These are phyloP conservation scores for Coenonympha glycerion DNA, from an alignment of 2,888 invertebrate genomes.

Conservation along the genomic window DNA sequence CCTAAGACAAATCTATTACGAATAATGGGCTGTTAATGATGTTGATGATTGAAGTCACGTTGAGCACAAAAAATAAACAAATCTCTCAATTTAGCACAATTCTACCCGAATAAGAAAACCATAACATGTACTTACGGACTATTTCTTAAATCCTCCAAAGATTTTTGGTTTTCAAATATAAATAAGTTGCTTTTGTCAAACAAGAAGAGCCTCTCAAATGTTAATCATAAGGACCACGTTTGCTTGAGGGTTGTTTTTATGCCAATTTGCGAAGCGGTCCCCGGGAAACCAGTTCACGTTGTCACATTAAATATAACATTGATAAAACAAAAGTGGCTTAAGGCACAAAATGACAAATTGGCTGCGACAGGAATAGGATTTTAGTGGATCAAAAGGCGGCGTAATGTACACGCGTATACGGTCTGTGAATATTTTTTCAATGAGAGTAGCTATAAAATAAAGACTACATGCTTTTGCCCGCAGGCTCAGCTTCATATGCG, in stretches of 20 bases:
- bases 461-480: too few species aligned
- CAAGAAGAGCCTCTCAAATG: neutral
- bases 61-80: neutral
- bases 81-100: constrained; percentile 7
- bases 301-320: constrained; percentile 20
- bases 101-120: constrained; percentile 10
- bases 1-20: too few species aligned
- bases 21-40: too few species aligned
- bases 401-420: too few species aligned
- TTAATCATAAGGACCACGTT: constrained; percentile 1
- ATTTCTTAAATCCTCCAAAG: constrained; percentile 17
- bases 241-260: constrained; percentile 10
- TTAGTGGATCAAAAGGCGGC: neutral
- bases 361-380: neutral
- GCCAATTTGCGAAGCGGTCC: constrained; percentile 18
- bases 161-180: constrained; percentile 18
- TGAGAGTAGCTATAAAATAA: too few species aligned
- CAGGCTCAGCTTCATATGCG: too few species aligned
- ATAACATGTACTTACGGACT: constrained; percentile 15
- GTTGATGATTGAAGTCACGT: too few species aligned
- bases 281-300: constrained; percentile 20
- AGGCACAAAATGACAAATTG: neutral
- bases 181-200: constrained; percentile 1
- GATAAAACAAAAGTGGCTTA: constrained; percentile 1
- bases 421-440: too few species aligned